Conservation (phyloP, 1,140 invertebrate genomes). For the Coenobita brevimanus region DNA sequence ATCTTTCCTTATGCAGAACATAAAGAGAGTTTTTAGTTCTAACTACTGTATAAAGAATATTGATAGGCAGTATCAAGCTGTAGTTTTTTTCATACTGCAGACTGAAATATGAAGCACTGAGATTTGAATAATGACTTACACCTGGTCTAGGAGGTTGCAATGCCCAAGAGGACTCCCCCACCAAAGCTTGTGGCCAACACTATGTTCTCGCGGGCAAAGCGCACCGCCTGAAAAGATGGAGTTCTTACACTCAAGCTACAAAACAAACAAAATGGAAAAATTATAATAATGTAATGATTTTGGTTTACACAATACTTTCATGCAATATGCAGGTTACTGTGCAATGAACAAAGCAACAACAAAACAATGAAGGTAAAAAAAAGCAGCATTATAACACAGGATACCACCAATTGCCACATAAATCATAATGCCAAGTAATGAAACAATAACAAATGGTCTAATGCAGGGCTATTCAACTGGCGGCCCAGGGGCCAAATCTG, state of each 20-base stretch:
- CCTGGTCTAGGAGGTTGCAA: constrained; percentile 79
- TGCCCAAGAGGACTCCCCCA: constrained; percentile 88
- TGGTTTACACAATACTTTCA: background rate
- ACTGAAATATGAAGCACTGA: too few species aligned
- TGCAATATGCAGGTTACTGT: background rate
- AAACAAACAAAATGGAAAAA: constrained; percentile 7
- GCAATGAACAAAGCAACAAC: background rate
- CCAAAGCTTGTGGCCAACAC: constrained; percentile 87
- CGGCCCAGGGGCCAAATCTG: too few species aligned
- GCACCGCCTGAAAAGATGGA: constrained; percentile 80
- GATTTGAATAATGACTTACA: too few species aligned
- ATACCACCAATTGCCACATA: too few species aligned
- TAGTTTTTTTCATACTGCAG: too few species aligned
- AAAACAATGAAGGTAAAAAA: background rate
- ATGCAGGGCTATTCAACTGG: too few species aligned
- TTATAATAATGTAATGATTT: background rate
- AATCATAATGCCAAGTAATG: too few species aligned
- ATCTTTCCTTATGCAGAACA: too few species aligned
- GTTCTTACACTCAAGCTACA: constrained; percentile 29
- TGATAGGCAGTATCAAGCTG: too few species aligned
- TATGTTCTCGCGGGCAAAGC: constrained; percentile 83
- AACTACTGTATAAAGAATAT: too few species aligned
- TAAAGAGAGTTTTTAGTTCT: too few species aligned
- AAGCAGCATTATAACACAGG: background rate
- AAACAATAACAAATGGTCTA: too few species aligned